Evolutionary conservation across 2,888 invertebrate species (phyloP), one percentile per base, ranked within the genome.

Genomic region (Hirtodrosophila histrioides): DNA sequence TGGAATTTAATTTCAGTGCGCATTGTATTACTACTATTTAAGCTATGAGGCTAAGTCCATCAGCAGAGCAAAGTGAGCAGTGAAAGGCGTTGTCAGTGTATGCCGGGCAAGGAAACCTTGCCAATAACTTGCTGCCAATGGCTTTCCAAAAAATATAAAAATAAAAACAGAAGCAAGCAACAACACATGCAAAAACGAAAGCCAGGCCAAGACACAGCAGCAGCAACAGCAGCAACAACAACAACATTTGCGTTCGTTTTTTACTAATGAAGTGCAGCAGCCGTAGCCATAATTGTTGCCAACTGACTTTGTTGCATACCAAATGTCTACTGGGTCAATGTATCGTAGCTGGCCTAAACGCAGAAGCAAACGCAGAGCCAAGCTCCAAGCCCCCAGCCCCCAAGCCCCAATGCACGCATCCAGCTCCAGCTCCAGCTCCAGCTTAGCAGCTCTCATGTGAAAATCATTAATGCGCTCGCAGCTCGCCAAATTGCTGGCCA

Each of bases 251-350:
- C 81, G 71, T 83, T 86, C 75, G 71, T 79, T 86, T 79, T 75
- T 79, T 85, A 75, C 78, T 81, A 85, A 81, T 66, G 75, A 76
- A 80, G 74, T 76, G 80, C 83, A 78, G 73, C 55, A 63, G 62
- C 60, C 40, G 43, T 66, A 37, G 55, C 61, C 65, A 60, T 70
- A 58, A 64, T 65, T 65, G 73, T 57, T 63, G 77, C 74, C 61
- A 65, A 61, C 55, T 49, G 64, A 63, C 60, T 62, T 63, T 56
- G 63, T 61, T 84, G 84, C 86, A 84, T 84, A 82, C 88, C 65
- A 84, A 87, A 79, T 85, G 75, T 79, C 80, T 69, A 85, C 55
- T 87, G 85, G 88, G 86, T 87, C 88, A 83, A 87, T 82, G 83
- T 77, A 85, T 87, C 82, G 78, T 49, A 53, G 44, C 63, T 55